A percentile compares a stretch with the other conserved stretches of the same genome.
Conservation (phyloP, 2,888 invertebrate genomes). For the Caenorhabditis macrosperma region DNA sequence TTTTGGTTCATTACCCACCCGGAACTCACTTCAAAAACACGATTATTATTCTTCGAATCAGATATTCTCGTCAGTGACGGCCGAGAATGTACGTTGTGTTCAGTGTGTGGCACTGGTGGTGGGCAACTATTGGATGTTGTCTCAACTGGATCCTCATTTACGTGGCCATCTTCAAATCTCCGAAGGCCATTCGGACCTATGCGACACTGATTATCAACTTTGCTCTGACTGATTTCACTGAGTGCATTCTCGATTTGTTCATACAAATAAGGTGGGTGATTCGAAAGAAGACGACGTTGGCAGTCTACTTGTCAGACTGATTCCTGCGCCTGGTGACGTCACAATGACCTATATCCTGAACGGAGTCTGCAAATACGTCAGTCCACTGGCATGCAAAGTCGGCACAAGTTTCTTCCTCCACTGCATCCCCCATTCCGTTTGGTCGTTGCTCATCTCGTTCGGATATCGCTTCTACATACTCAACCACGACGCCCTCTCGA, state of each 20-base stretch:
- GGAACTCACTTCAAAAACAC: neutral
- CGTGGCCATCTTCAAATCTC: constrained; percentile 18
- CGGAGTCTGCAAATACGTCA: constrained; percentile 34
- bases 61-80: neutral
- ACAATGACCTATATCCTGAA: constrained; percentile 33
- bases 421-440: constrained; percentile 47
- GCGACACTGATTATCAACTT: constrained; percentile 43
- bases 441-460: constrained; percentile 44
- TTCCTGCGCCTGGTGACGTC: constrained; percentile 27
- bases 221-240: constrained; percentile 38
- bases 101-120: constrained; percentile 23
- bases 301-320: constrained; percentile 4
- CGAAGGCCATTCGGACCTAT: constrained; percentile 25
- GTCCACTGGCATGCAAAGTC: constrained; percentile 25
- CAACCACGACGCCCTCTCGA: neutral
- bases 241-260: constrained; percentile 33
- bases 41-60: neutral
- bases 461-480: constrained; percentile 40
- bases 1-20: too few species aligned
- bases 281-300: too few species aligned
- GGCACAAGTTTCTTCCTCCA: constrained; percentile 44
- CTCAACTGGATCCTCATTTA: constrained; percentile 22
- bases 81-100: neutral
- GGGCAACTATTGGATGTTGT: constrained; percentile 12
- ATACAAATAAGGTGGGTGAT: constrained; percentile 12